Conservation (phyloP, 1,140 invertebrate species). For the Leptinotarsa lineolata region DNA sequence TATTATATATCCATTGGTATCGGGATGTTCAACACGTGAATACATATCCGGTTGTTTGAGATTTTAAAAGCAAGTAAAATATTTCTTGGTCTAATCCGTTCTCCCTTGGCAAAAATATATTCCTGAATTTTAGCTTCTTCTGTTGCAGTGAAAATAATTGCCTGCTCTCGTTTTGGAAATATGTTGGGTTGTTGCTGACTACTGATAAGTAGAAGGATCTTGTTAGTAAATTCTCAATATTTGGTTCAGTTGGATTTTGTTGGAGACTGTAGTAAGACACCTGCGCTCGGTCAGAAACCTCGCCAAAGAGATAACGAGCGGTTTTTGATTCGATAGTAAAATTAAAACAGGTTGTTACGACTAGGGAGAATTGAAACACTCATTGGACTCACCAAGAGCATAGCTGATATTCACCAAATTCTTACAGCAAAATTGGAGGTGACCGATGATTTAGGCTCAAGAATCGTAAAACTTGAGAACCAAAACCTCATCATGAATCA, state of each 20-base stretch:
- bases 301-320: background rate
- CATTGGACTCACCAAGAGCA: too few species aligned
- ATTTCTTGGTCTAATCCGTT: background rate
- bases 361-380: too few species aligned
- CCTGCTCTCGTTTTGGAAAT: background rate
- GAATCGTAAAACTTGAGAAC: too few species aligned
- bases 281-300: background rate
- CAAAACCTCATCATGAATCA: too few species aligned
- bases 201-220: background rate
- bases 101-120: slow-evolving; percentile 4
- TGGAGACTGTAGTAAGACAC: background rate
- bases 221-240: background rate
- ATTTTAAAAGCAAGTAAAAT: slow-evolving; percentile 9
- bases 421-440: too few species aligned
- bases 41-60: slow-evolving; percentile 22
- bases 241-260: background rate
- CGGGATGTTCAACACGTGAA: background rate
- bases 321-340: background rate
- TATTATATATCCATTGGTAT: background rate
- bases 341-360: background rate
- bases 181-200: background rate
- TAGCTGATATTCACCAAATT: too few species aligned
- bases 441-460: too few species aligned
- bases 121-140: slow-evolving; percentile 13
- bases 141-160: slow-evolving; percentile 15